These are phyloP conservation scores for Pollenia labialis DNA, from an alignment of 2,888 invertebrate species.

Conservation along the genomic window DNA sequence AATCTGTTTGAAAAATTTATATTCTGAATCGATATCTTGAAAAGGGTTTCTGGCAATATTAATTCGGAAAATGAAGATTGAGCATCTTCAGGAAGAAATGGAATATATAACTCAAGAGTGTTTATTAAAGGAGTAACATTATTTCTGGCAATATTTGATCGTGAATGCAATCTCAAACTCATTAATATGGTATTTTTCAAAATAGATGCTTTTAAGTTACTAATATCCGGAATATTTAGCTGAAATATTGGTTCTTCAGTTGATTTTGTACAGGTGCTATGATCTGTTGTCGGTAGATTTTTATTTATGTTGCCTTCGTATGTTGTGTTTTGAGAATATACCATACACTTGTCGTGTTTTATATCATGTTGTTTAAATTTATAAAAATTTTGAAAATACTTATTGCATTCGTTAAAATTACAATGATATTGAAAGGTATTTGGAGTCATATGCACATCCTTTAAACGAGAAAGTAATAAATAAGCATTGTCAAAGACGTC, in stretches of 20 bases:
- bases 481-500: too few relatives aligned
- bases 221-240: conserved; percentile 31
- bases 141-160: conserved; percentile 19
- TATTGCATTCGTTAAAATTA: conserved; percentile 37
- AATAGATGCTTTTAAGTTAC: conserved; percentile 26
- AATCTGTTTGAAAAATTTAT: too few relatives aligned
- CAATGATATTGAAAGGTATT: conserved; percentile 38
- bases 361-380: conserved; percentile 42
- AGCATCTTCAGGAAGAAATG: too few relatives aligned
- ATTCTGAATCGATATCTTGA: too few relatives aligned
- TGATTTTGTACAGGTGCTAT: conserved; percentile 18
- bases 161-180: conserved; percentile 15
- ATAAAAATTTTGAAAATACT: conserved; percentile 34
- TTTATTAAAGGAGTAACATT: conserved; percentile 21
- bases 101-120: conserved; percentile 28
- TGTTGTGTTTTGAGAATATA: conserved; percentile 22
- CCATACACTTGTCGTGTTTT: conserved; percentile 23
- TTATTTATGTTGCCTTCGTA: conserved; percentile 21
- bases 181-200: conserved; percentile 32
- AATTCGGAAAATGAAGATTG: too few relatives aligned
- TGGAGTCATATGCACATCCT: conserved; percentile 20
- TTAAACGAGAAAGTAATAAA: conserved; percentile 34
- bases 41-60: too few relatives aligned
- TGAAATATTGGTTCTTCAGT: conserved; percentile 11
- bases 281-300: conserved; percentile 24